Conservation (phyloP, 2,797 vertebrate species). For the Tinamus major region DNA sequence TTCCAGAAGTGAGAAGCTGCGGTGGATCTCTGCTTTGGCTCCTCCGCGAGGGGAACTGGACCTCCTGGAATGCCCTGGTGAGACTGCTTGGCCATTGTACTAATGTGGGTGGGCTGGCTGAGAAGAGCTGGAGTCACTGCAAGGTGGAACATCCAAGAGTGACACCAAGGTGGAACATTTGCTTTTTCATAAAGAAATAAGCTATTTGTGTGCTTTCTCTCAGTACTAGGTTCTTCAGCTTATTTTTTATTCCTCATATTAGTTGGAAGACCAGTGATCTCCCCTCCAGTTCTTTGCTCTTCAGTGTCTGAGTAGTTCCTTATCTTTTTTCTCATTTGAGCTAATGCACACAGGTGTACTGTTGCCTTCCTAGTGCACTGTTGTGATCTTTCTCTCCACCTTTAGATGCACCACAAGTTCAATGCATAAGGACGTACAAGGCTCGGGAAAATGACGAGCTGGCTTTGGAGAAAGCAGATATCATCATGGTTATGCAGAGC, state of each 20-base stretch:
- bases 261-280: background rate
- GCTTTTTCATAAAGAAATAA: background rate
- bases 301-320: background rate
- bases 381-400: background rate
- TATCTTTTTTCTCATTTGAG: background rate
- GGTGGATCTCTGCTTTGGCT: conserved; percentile 94
- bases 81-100: conserved; percentile 43
- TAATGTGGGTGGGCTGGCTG: background rate
- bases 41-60: conserved; percentile 86
- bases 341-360: background rate
- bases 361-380: background rate
- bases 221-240: background rate
- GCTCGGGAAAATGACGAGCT: conserved; percentile 93
- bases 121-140: background rate
- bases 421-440: conserved; percentile 89
- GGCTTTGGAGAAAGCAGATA: conserved; percentile 93
- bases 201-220: background rate
- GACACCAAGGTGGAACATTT: background rate
- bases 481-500: conserved; percentile 89
- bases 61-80: conserved; percentile 89
- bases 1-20: conserved; percentile 93
- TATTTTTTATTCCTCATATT: background rate
- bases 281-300: background rate
- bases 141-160: background rate
- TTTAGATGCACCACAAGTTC: conserved; percentile 87